Percentiles rank a stretch among this genome's conserved stretches.
Conservation (phyloP, 1,140 invertebrate genomes). For the Dendroctonus ponderosae region DNA sequence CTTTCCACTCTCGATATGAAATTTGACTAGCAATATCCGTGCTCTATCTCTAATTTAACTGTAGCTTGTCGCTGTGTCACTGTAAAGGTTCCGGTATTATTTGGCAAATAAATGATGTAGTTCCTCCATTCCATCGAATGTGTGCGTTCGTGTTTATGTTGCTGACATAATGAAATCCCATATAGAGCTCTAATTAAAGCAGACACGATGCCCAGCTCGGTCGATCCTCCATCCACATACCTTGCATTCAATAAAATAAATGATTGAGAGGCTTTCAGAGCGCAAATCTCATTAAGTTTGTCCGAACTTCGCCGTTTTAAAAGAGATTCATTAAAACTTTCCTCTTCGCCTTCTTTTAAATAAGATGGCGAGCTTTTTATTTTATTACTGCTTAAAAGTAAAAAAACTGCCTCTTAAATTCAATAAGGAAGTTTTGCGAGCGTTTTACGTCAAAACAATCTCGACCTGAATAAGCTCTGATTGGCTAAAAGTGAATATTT, state of each 20-base stretch:
- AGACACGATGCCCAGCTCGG: constrained; percentile 7
- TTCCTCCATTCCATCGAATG: constrained; percentile 7
- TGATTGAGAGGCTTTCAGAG: too few species aligned
- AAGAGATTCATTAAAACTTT: constrained; percentile 23
- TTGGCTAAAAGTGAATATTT: background rate
- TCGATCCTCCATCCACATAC: background rate
- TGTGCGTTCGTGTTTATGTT: constrained; percentile 21
- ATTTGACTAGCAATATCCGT: too few species aligned
- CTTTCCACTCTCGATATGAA: too few species aligned
- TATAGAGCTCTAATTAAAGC: constrained; percentile 20
- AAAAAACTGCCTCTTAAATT: constrained; percentile 1
- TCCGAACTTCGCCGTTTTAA: constrained; percentile 6
- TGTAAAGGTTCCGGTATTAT: constrained; percentile 8
- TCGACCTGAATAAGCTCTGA: background rate
- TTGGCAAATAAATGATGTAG: constrained; percentile 14
- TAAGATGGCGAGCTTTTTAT: constrained; percentile 11
- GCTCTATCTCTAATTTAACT: too few species aligned
- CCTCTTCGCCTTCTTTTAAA: constrained; percentile 13
- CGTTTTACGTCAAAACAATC: constrained; percentile 5
- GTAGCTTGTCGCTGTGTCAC: background rate
- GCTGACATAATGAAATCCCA: constrained; percentile 24
- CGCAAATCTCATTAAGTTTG: constrained; percentile 18
- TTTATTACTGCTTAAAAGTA: constrained; percentile 14
- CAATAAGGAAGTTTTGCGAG: constrained; percentile 2
- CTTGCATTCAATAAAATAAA: background rate